Conservation (phyloP, 37 sponge, comb jelly and placozoan genomes). For the Halichondria panicea region DNA sequence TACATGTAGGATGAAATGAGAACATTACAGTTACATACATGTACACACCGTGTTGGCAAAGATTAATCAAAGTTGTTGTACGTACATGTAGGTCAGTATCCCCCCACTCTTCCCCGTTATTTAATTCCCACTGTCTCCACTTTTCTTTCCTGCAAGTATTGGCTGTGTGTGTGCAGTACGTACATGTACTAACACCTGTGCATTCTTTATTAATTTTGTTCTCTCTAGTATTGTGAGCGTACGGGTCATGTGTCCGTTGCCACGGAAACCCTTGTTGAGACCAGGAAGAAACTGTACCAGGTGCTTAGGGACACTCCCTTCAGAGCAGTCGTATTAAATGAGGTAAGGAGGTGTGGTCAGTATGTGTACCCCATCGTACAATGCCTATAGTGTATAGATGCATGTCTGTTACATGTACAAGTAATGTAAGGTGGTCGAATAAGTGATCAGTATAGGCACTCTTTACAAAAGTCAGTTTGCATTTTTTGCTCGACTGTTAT, state of each 20-base stretch:
- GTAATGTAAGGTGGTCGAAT: not conserved
- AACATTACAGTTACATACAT: too few relatives aligned
- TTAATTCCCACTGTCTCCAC: too few relatives aligned
- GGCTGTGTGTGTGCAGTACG: too few relatives aligned
- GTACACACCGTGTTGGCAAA: too few relatives aligned
- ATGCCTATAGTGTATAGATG: not conserved
- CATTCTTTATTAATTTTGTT: too few relatives aligned
- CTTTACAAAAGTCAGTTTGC: not conserved
- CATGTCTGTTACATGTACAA: not conserved
- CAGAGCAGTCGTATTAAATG: conserved; percentile 46
- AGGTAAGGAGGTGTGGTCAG: conserved; percentile 22
- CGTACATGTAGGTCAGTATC: too few relatives aligned
- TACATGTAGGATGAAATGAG: too few relatives aligned
- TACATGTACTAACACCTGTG: too few relatives aligned
- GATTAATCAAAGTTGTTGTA: too few relatives aligned
- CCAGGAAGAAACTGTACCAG: conserved; percentile 44
- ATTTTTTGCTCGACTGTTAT: not conserved
- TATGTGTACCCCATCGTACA: not conserved
- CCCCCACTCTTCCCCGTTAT: too few relatives aligned
- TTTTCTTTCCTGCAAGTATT: too few relatives aligned
- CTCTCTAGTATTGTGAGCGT: conserved; percentile 39
- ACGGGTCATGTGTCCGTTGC: conserved; percentile 30
- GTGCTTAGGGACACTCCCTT: conserved; percentile 35
- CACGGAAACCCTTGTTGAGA: conserved; percentile 21
- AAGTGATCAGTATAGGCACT: not conserved